Conservation (phyloP, 1,140 invertebrate genomes). For the Brevipalpus yothersi region DNA sequence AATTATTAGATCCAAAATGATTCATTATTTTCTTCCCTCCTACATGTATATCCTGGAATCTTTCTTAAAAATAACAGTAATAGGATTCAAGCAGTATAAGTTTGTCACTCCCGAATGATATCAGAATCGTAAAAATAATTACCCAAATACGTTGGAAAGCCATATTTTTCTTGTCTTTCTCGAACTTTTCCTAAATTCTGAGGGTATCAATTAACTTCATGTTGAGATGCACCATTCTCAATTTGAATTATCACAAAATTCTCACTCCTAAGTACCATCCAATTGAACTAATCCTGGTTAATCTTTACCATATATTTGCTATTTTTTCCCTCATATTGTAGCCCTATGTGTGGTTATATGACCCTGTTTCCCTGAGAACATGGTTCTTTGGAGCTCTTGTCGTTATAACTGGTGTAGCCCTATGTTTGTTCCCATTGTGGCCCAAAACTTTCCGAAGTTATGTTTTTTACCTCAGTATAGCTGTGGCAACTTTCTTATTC, state of each 20-base stretch:
- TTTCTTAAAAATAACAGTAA: too few relatives aligned
- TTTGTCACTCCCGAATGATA: too few relatives aligned
- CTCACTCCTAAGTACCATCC: background rate
- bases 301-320: background rate
- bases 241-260: background rate
- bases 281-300: background rate
- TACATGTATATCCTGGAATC: too few relatives aligned
- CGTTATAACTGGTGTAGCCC: constrained; percentile 73
- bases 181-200: too few relatives aligned
- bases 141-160: too few relatives aligned
- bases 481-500: constrained; percentile 73
- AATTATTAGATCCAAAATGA: too few relatives aligned
- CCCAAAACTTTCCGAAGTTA: constrained; percentile 72
- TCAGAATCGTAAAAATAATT: too few relatives aligned
- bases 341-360: constrained; percentile 98
- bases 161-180: too few relatives aligned
- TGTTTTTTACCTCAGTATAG: constrained; percentile 88
- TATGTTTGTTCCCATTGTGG: constrained; percentile 95
- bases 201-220: too few relatives aligned
- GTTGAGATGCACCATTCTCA: background rate
- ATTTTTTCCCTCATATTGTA: constrained; percentile 14
- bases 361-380: constrained; percentile 86
- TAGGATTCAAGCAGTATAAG: too few relatives aligned
- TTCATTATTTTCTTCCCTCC: too few relatives aligned
- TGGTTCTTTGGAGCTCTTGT: constrained; percentile 78